Evolutionary conservation across 2,888 invertebrate species (phyloP), one percentile per base, ranked within the genome.

Genomic region (Leptinotarsa peninsularis): DNA sequence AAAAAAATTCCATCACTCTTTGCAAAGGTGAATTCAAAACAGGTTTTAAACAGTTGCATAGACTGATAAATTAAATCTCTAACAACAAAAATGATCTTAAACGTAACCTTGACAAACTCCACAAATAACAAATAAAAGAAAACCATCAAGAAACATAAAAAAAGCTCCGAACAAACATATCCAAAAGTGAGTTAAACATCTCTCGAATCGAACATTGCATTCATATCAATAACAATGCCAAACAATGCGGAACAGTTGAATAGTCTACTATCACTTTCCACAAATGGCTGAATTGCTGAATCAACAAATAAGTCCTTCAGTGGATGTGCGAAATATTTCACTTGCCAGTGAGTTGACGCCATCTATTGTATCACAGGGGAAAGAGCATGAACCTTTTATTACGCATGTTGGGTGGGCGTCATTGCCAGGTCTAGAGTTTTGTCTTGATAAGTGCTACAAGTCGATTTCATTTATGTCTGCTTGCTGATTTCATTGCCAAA

Each of bases 291-390:
- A 63, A 72, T 49, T 52, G 52, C 67, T 68, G 74, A 72, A 75
- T 75, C 75, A 75, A 75, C 75, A 75, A 75, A 75, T 72, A 75
- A 75, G 75, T 75, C 75, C 75, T 75, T 75, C 72, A 67, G 52
- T 56, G 49, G 66, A 63, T 43, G 70, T 66, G 43, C 49, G 23
- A n/a, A 67, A 71, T 66, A 74, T 21, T 54, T 58, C 49, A 58
- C 33, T 49, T 66, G 50, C 18, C 23, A 27, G 17, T 50, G 33
- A 13, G 7, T 58, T 56, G 49, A 67, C 77, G 79, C 66, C 79
- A 79, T 76, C 79, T 79, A 67, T 27, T 23, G 71, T 15, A 4
- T 17, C 7, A 17, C n/a, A 7, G 10, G 58, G n/a, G 23, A 73
- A 74, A 13, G 21, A 5, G 13, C 7, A n/a, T 23, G n/a, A 43